Conservation (phyloP, 2,797 vertebrate genomes). For the Enteromius treurensis region DNA sequence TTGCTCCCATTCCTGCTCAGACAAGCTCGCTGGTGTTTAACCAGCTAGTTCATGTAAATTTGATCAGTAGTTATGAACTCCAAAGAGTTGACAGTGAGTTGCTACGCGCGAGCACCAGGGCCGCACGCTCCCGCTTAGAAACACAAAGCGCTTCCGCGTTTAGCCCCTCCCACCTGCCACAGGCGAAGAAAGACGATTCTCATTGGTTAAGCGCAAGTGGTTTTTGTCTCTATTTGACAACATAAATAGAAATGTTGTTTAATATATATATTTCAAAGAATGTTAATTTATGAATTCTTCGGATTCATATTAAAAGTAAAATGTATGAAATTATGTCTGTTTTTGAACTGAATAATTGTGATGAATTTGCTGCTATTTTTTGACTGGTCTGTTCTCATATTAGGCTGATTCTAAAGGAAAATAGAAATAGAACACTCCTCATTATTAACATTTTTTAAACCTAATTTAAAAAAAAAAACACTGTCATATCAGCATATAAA, state of each 20-base stretch:
- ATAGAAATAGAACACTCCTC: background rate
- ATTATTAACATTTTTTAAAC: background rate
- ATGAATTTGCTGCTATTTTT: background rate
- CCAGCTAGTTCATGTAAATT: background rate
- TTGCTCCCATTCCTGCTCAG: slow-evolving; percentile 82
- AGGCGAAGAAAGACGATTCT: slow-evolving; percentile 37
- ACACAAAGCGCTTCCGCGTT: slow-evolving; percentile 62
- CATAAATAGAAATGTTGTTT: too few species aligned
- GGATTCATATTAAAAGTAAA: background rate
- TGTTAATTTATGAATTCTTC: background rate
- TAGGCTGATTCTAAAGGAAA: background rate
- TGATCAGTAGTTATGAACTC: background rate
- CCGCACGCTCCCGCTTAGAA: slow-evolving; percentile 46
- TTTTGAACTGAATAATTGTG: background rate
- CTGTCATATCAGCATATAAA: background rate
- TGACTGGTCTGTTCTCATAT: background rate
- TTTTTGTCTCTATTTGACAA: slow-evolving; percentile 4
- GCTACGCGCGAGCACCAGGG: slow-evolving; percentile 21
- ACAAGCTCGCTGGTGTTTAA: slow-evolving; percentile 10
- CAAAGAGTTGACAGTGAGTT: background rate
- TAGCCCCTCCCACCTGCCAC: slow-evolving; percentile 59
- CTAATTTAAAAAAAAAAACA: background rate
- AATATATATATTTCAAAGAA: background rate
- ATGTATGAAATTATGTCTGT: background rate
- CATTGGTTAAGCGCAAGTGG: slow-evolving; percentile 62